Percentiles rank a stretch among this genome's conserved stretches.
Conservation (phyloP, 92 coral and sea anemone genomes). For the Umimayanthus chanpuru region DNA sequence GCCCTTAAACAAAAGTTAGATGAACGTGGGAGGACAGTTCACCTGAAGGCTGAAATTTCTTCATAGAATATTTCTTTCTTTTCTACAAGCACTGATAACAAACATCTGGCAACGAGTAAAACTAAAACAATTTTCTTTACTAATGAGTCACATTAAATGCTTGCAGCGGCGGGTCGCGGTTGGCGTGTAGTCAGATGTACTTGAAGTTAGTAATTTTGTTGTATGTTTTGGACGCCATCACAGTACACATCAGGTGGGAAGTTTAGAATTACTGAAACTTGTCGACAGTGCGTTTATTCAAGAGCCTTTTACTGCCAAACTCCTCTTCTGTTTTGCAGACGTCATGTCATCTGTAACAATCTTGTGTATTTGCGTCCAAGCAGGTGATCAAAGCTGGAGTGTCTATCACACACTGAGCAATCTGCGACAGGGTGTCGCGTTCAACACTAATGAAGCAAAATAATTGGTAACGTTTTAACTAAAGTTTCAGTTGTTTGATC, state of each 20-base stretch:
- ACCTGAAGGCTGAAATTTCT: background rate
- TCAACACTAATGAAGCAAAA: background rate
- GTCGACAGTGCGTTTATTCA: background rate
- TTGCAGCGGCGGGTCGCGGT: constrained; percentile 15
- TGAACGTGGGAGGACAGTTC: background rate
- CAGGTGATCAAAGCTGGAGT: constrained; percentile 28
- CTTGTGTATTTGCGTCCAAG: constrained; percentile 4
- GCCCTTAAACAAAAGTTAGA: background rate
- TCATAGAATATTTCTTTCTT: background rate
- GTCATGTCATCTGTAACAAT: background rate
- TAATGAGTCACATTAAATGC: background rate
- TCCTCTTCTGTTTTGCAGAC: constrained; percentile 4
- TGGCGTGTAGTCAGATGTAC: background rate
- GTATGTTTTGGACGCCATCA: background rate
- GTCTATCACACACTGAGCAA: background rate
- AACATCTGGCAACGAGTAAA: constrained; percentile 5
- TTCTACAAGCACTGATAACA: background rate
- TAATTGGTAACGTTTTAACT: background rate
- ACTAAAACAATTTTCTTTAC: background rate
- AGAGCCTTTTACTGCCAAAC: background rate
- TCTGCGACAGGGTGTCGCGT: background rate
- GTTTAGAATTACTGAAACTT: background rate
- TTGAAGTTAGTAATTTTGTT: background rate
- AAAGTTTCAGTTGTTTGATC: too few relatives aligned
- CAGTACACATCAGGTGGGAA: background rate